A percentile compares a stretch with the other conserved stretches of the same genome.
These are phyloP conservation scores for Ramphastos sulfuratus DNA, from an alignment of 2,113 vertebrate genomes.

Conservation along the genomic window DNA sequence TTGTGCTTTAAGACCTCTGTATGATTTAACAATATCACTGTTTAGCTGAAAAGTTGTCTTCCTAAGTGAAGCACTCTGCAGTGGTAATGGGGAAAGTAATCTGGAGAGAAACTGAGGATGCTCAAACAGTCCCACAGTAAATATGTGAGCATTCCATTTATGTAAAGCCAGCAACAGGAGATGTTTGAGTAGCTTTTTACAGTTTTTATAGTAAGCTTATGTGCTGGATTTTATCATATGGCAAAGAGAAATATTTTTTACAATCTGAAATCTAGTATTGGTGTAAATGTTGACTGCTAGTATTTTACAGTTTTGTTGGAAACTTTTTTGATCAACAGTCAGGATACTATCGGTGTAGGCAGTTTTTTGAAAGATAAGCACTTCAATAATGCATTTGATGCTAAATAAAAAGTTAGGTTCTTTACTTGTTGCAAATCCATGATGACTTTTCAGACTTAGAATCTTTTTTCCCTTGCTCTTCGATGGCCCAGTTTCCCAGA, in stretches of 20 bases:
- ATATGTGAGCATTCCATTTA: background rate
- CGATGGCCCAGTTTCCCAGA: constrained; percentile 4
- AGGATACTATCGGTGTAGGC: background rate
- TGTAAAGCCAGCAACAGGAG: background rate
- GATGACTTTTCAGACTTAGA: background rate
- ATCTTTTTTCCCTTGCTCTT: background rate
- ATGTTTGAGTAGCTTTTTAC: constrained; percentile 19
- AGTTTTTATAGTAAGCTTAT: constrained; percentile 1
- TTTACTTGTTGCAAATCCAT: background rate
- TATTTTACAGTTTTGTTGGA: background rate
- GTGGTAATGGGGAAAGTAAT: background rate
- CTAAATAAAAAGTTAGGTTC: background rate
- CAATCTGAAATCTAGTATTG: background rate
- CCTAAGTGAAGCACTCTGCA: background rate
- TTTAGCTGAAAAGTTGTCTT: background rate
- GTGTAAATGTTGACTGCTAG: background rate
- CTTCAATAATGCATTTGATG: background rate
- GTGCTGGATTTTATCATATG: constrained; percentile 9
- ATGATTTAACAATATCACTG: background rate
- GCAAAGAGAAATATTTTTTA: constrained; percentile 34
- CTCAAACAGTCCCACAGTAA: background rate
- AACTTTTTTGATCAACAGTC: background rate
- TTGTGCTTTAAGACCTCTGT: background rate
- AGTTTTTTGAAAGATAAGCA: background rate
- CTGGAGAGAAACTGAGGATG: background rate